phyloP scores from a whole-genome alignment of 92 coral and sea anemone genomes.

The Bergia sp. region DNA sequence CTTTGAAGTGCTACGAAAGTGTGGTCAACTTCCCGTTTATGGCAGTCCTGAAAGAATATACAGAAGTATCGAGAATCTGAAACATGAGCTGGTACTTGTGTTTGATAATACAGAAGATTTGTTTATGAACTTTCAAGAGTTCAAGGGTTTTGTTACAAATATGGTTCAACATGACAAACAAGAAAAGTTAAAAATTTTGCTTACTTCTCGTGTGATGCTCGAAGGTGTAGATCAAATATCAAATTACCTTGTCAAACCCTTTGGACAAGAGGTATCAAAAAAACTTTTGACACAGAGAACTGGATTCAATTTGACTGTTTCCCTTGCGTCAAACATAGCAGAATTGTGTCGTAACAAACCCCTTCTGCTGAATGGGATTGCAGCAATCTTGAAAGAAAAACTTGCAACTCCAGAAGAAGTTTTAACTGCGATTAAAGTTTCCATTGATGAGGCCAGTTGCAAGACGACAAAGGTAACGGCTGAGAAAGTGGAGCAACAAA shows the following conservation, averaged over 20 bases:
- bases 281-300: slow-evolving; percentile 27
- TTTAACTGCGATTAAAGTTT: slow-evolving; percentile 33
- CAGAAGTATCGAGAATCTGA: not conserved
- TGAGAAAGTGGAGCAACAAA: not conserved
- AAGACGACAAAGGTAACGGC: not conserved
- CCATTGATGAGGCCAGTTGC: not conserved
- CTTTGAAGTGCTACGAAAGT: not conserved
- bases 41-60: slow-evolving; percentile 24
- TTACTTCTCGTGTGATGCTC: slow-evolving; percentile 51
- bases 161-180: not conserved
- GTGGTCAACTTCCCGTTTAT: slow-evolving; percentile 3
- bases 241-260: not conserved
- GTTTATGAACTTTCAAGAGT: no score
- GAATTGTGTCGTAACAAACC: slow-evolving; percentile 49
- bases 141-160: no score
- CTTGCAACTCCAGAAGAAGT: slow-evolving; percentile 40
- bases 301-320: not conserved
- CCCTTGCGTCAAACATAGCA: slow-evolving; percentile 20
- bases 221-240: not conserved
- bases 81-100: no score
- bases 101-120: not conserved
- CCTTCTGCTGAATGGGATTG: not conserved
- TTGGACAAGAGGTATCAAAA: not conserved
- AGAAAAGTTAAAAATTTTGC: slow-evolving; percentile 44
- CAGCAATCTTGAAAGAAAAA: slow-evolving; percentile 52